Conservation (phyloP, 2,113 vertebrate species). For the Desmodus rotundus region DNA sequence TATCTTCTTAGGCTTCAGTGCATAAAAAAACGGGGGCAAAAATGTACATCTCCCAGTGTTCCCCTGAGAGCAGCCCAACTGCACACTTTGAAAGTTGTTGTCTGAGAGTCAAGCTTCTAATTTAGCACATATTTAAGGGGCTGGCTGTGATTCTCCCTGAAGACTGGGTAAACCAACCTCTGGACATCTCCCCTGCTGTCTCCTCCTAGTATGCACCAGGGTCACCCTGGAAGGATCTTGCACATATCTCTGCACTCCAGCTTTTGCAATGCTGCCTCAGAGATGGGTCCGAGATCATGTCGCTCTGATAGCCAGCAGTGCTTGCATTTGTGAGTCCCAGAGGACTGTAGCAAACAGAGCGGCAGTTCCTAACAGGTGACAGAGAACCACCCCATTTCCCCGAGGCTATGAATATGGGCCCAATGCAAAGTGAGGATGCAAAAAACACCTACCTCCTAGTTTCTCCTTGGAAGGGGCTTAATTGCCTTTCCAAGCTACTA, state of each 20-base stretch:
- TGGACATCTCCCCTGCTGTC: neutral
- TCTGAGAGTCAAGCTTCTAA: neutral
- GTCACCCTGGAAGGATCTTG: neutral
- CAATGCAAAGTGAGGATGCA: neutral
- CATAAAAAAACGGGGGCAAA: neutral
- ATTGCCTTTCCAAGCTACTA: neutral
- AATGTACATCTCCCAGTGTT: neutral
- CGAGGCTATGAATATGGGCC: neutral
- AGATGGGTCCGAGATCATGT: neutral
- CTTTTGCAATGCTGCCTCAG: neutral
- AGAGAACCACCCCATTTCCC: neutral
- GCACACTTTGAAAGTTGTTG: neutral
- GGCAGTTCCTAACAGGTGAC: neutral
- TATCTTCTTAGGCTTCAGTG: neutral
- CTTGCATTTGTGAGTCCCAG: neutral
- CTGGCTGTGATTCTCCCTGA: neutral
- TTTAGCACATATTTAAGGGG: neutral
- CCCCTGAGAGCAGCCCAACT: neutral
- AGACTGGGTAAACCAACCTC: neutral
- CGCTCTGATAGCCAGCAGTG: neutral
- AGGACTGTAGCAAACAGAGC: neutral
- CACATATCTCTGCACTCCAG: neutral
- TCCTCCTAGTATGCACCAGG: neutral
- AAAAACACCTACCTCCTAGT: neutral
- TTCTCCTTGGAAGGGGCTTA: neutral